Base-by-base conservation (phyloP, 1,140 invertebrate genomes). In the Nasonia vitripennis region DNA sequence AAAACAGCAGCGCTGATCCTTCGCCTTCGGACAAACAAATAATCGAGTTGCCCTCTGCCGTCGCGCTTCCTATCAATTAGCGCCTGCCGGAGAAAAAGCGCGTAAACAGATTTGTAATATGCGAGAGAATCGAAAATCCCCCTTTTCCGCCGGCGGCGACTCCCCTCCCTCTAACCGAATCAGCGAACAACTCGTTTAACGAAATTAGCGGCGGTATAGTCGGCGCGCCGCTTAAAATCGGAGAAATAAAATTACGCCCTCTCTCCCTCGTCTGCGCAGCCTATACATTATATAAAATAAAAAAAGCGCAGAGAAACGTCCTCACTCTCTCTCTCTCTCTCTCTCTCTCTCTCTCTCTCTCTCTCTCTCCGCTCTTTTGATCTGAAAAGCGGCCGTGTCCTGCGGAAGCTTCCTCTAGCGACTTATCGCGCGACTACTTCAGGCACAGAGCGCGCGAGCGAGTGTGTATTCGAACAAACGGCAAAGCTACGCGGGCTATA, bases 101-200 rank as follows among this genome's bases (percentile, higher is more conserved):
- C 17, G 6, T 62, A 62, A 62, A 62, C 17, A 62, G 51, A 83
- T 83, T 83, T 83, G 51, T 62, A 37, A 83, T 37, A 67, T n/a
- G 20, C 55, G 55, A 62, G 55, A 62, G 55, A 71, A 31, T 34
- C 31, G 37, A 41, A 75, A 81, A 74, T 82, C 55, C 27, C 27
- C 31, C 20, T 77, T 77, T 77, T 68, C 37, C 7, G 23, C 48
- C 70, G 48, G 37, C 79, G 34, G 87, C 85, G 79, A 83, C 80
- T 82, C 7, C 73, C 12, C 73, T 5, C 78, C 86, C 90, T 91
- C 92, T 93, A 93, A 93, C 90, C 88, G 88, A 91, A 91, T 93
- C 93, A 93, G 89, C 91, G 91, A 92, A 93, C 91, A 93, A 93
- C 93, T 93, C 92, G 90, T 92, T 93, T 93, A 93, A 93, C 91